These are phyloP conservation scores for Corapipo altera DNA, from an alignment of 2,113 vertebrate species.

Conservation along the genomic window DNA sequence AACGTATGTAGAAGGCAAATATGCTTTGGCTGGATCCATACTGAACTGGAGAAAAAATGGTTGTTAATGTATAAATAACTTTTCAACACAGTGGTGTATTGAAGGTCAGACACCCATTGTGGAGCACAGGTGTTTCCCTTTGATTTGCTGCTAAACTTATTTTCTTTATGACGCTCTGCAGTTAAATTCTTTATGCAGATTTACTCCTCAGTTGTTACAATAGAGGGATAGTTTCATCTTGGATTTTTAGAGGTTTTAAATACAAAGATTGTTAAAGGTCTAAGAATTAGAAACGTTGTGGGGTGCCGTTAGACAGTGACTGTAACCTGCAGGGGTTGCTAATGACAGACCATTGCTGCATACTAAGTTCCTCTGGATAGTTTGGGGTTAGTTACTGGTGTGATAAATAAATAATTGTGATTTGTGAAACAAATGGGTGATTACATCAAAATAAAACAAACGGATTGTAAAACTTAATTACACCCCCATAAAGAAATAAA, in stretches of 20 bases:
- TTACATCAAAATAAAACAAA: too few species aligned
- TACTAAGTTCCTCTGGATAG: neutral
- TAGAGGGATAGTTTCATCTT: neutral
- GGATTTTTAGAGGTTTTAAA: neutral
- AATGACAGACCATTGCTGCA: neutral
- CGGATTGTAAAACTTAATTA: too few species aligned
- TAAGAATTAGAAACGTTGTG: neutral
- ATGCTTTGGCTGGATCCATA: neutral
- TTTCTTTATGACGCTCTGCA: neutral
- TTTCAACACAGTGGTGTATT: neutral
- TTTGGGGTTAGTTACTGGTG: neutral
- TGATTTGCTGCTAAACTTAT: neutral
- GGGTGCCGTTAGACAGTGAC: neutral
- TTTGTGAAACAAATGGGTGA: too few species aligned
- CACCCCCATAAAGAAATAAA: too few species aligned
- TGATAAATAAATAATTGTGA: too few species aligned
- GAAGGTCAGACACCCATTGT: neutral
- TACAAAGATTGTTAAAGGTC: neutral
- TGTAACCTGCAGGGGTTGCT: neutral
- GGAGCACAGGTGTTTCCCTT: neutral
- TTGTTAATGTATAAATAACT: neutral
- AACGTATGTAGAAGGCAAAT: rapidly evolving
- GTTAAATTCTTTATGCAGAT: neutral
- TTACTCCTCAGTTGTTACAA: neutral
- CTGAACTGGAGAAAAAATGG: neutral